A percentile compares a stretch with the other conserved stretches of the same genome.
These are phyloP conservation scores for Spialia ferax DNA, from an alignment of 2,888 invertebrate genomes.

Conservation along the genomic window DNA sequence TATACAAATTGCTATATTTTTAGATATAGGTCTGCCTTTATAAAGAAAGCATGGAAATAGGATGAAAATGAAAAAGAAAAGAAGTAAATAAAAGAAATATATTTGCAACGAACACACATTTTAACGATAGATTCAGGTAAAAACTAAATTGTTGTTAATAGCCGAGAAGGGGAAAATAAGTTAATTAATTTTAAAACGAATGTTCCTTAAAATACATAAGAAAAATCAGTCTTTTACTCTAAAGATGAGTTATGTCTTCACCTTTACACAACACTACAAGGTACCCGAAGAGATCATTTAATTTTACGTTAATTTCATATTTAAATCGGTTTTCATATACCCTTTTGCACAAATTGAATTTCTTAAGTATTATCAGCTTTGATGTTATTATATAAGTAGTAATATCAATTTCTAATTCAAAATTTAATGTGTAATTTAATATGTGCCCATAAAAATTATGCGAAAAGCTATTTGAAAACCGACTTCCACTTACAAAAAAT, in stretches of 20 bases:
- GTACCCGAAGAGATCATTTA: slow-evolving; percentile 77
- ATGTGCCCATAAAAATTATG: slow-evolving; percentile 9
- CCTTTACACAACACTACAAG: slow-evolving; percentile 67
- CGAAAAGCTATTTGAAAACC: slow-evolving; percentile 43
- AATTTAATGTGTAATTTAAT: not conserved
- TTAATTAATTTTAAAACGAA: slow-evolving; percentile 43
- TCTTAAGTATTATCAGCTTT: not conserved
- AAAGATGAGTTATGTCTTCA: slow-evolving; percentile 51
- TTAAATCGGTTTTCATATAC: slow-evolving; percentile 47
- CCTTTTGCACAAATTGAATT: slow-evolving; percentile 15
- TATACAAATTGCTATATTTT: slow-evolving; percentile 69
- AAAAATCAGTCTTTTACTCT: slow-evolving; percentile 74
- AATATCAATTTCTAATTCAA: not conserved
- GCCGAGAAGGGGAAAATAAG: slow-evolving; percentile 73
- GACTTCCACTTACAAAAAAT: slow-evolving; percentile 42
- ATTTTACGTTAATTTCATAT: slow-evolving; percentile 44
- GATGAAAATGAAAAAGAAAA: slow-evolving; percentile 83
- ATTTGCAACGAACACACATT: slow-evolving; percentile 85
- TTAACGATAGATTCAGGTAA: slow-evolving; percentile 79
- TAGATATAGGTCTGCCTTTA: slow-evolving; percentile 79
- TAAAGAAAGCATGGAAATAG: slow-evolving; percentile 80
- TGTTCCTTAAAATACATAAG: slow-evolving; percentile 65
- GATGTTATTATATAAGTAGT: not conserved
- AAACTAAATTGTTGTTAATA: slow-evolving; percentile 59
- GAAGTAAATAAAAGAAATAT: slow-evolving; percentile 83